These are phyloP conservation scores for Cheilosia scutellata DNA, from an alignment of 2,888 invertebrate genomes.

Conservation along the genomic window DNA sequence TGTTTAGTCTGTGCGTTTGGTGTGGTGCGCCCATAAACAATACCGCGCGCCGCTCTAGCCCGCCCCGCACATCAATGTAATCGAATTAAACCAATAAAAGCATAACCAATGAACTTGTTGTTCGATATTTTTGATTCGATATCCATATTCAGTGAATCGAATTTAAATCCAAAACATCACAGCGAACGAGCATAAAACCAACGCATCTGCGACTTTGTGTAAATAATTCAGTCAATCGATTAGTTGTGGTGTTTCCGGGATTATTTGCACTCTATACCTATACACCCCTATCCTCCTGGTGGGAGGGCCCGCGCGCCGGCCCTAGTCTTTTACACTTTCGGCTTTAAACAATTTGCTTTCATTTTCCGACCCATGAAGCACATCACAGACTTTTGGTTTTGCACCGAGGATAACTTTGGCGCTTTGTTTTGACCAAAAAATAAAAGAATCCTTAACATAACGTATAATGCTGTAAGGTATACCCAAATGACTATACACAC, in stretches of 20 bases:
- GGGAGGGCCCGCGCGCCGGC: background rate
- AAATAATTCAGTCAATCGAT: slow-evolving; percentile 74
- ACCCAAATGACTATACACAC: slow-evolving; percentile 1
- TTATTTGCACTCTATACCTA: slow-evolving; percentile 50
- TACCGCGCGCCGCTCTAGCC: background rate
- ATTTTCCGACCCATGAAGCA: slow-evolving; percentile 64
- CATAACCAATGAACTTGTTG: slow-evolving; percentile 68
- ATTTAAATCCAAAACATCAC: slow-evolving; percentile 34
- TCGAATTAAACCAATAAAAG: slow-evolving; percentile 60
- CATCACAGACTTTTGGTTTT: slow-evolving; percentile 60
- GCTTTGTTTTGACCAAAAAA: slow-evolving; percentile 24
- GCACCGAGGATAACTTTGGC: background rate
- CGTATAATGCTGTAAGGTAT: background rate
- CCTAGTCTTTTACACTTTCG: slow-evolving; percentile 26
- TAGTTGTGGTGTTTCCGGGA: slow-evolving; percentile 23
- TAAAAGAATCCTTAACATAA: slow-evolving; percentile 35
- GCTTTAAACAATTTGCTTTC: slow-evolving; percentile 60
- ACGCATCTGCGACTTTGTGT: slow-evolving; percentile 69
- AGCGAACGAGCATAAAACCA: slow-evolving; percentile 8
- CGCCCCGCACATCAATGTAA: slow-evolving; percentile 21
- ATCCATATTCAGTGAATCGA: slow-evolving; percentile 52
- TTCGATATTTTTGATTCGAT: slow-evolving; percentile 53
- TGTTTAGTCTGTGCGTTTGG: slow-evolving; percentile 40
- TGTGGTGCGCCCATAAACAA: slow-evolving; percentile 12
- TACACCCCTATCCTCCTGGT: no score